Evolutionary conservation across 1,140 invertebrate species (phyloP), one percentile per base, ranked within the genome.

Genomic region (Cecropterus lyciades): DNA sequence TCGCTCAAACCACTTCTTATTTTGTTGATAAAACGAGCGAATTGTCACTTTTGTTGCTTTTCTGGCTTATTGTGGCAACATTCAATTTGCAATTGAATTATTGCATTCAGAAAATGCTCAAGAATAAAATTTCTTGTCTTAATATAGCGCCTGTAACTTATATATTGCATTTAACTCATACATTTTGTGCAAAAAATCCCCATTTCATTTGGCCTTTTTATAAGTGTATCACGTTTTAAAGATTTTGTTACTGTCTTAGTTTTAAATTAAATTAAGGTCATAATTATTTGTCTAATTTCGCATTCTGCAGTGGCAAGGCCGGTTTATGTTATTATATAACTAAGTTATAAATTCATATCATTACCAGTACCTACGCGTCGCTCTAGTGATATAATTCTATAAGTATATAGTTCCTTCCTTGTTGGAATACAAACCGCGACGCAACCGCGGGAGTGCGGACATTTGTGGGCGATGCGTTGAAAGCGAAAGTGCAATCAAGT

Each of bases 401-500:
- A 11, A 40, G 9, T 55, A 55, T 49, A n/a, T 55, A 55, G 52
- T 55, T 55, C 52, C 52, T 55, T 55, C 52, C 52, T 55, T 55
- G 52, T 55, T 49, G 46, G 17, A 24, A 55, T 30, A 42, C 52
- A 55, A 55, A 55, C 52, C 52, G 33, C 30, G 33, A 42, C 30
- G 30, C 52, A 42, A 55, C 52, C 52, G 33, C 52, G 33, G 24
- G 13, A 33, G 52, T 55, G 52, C 52, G 52, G 52, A 55, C 55
- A 16, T 57, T 48, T 43, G 55, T 57, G 55, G 55, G 55, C 55
- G 40, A 57, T 57, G 55, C 55, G 52, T 75, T 37, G 76, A 85
- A 77, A 85, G 82, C 71, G 82, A 85, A 82, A 85, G 80, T 80
- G 80, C 72, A 75, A 75, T 77, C 69, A 71, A 80, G 68, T 75